Conservation (phyloP, 2,113 vertebrate genomes). For the Pteruthius melanotis region DNA sequence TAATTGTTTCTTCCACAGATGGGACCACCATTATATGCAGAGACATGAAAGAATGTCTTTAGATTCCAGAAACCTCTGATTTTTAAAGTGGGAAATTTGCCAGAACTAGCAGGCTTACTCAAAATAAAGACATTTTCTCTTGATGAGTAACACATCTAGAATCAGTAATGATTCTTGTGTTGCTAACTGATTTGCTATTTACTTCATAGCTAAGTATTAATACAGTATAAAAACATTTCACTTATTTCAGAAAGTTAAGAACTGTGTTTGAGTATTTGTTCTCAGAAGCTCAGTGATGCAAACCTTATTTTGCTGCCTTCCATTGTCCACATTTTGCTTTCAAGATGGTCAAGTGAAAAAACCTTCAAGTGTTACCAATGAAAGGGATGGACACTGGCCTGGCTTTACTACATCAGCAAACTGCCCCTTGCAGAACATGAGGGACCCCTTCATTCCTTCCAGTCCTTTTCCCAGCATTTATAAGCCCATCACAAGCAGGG, state of each 20-base stretch:
- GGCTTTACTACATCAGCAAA: background rate
- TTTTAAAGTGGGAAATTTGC: background rate
- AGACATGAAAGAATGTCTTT: background rate
- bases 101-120: background rate
- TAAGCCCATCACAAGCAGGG: accelerated
- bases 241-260: background rate
- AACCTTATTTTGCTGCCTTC: background rate
- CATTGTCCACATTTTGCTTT: background rate
- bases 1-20: background rate
- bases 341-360: background rate
- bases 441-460: no score
- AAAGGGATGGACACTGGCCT: background rate
- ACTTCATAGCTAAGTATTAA: background rate
- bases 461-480: background rate
- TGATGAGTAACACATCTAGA: background rate
- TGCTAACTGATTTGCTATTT: background rate
- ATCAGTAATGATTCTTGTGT: background rate
- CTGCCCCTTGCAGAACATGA: accelerated
- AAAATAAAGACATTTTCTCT: background rate
- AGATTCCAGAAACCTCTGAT: background rate
- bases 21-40: background rate
- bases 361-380: background rate
- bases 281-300: background rate
- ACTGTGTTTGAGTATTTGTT: background rate
- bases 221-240: background rate